Evolutionary conservation across 2,113 vertebrate genomes (phyloP), one percentile per base, ranked within the genome.

Genomic region (Scytalopus superciliaris): DNA sequence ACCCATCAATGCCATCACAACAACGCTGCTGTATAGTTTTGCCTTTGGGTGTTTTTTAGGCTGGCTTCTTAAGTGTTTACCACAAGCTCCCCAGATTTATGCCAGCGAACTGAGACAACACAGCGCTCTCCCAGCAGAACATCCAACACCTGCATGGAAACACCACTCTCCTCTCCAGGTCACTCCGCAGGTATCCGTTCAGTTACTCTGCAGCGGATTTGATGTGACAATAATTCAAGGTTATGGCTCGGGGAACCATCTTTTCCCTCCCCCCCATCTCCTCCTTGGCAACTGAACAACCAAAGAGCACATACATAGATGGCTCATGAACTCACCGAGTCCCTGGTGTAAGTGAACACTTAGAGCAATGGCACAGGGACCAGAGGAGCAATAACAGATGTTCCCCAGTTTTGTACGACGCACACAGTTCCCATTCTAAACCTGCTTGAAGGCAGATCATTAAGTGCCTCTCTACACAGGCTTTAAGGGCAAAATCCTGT

Each of bases 111-210:
- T 6, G 53, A 80, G 42, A 49, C 31, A 57, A 35, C 25, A 8
- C 23, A 56, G 64, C 31, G 37, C 35, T 30, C 50, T 13, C 60
- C 64, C 81, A 69, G 74, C 45, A 84, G 31, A 89, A 60, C 16
- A 18, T 9, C 66, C 57, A 87, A 13, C 53, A 62, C 7, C 63
- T 4, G 3, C 81, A 64, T 6, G 42, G 53, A 33, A 84, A 59
- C 53, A 87, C 35, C 2, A 0, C 50, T 24, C 57, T 30, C 35
- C 56, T 50, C 42, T 21, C 68, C 2, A 0, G 2, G 0, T 49
- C 28, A 59, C 62, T 75, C 76, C 0, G 0, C 69, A 66, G 78
- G 74, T 30, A 67, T 13, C 70, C 47, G 3, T 57, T 59, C 59
- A 50, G 72, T 37, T 81, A 52, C 31, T 49, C 39, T 69, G 67